phyloP scores from a whole-genome alignment of 2,113 vertebrate species.

The Callorhinus ursinus region DNA sequence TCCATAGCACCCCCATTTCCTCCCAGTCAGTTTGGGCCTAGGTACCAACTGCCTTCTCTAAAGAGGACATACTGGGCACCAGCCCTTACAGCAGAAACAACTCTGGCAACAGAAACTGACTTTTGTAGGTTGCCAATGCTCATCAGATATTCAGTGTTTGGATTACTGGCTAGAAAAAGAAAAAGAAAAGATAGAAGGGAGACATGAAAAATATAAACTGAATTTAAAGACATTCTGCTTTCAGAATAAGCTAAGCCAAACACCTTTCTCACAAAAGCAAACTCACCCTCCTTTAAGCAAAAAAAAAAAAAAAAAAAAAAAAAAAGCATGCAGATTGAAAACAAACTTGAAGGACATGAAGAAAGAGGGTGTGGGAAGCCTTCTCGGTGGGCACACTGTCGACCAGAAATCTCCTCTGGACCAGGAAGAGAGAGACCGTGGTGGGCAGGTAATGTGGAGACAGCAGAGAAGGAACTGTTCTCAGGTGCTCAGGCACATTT shows the following conservation, averaged over 20 bases:
- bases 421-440: background rate
- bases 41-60: background rate
- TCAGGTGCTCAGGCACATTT: background rate
- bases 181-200: background rate
- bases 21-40: no score
- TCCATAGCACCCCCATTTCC: background rate
- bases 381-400: no score
- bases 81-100: no score
- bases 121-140: background rate
- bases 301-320: background rate
- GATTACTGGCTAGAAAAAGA: background rate
- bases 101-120: background rate
- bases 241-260: slow-evolving; percentile 16
- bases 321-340: background rate
- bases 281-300: background rate
- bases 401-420: background rate
- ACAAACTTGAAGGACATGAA: background rate
- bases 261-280: background rate
- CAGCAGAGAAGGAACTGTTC: background rate
- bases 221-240: slow-evolving; percentile 7
- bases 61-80: background rate
- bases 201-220: background rate
- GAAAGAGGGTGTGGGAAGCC: background rate
- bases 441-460: background rate
- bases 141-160: background rate